Evolutionary conservation across 1,140 invertebrate genomes (phyloP).

Genomic region (Hydropsyche tenuis): DNA sequence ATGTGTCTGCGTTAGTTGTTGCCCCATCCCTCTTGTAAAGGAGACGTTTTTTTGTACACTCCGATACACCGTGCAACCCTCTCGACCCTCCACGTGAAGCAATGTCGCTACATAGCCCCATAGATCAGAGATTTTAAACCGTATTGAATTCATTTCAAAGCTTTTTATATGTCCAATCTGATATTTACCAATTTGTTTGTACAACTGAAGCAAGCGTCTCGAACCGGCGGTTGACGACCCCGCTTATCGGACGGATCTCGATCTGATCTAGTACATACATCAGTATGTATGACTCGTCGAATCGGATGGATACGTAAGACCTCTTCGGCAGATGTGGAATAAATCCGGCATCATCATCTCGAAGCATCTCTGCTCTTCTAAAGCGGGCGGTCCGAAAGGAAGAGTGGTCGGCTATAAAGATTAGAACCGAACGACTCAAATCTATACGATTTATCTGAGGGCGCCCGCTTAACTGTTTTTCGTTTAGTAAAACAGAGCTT

Average conservation of each 20-base stretch:
- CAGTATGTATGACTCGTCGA: background rate
- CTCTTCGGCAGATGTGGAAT: constrained; percentile 4
- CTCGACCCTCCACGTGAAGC: constrained; percentile 18
- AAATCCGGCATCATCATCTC: background rate
- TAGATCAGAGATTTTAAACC: too few relatives aligned
- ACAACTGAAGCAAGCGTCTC: background rate
- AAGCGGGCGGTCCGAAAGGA: background rate
- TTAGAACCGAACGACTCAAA: background rate
- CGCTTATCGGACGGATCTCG: background rate
- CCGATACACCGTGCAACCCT: constrained; percentile 25
- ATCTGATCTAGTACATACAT: background rate
- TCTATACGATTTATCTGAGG: background rate
- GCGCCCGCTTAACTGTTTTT: too few relatives aligned
- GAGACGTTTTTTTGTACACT: constrained; percentile 34
- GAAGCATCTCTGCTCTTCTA: background rate
- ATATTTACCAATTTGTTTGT: too few relatives aligned
- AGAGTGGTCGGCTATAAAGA: background rate
- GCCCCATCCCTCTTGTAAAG: constrained; percentile 24
- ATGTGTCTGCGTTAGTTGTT: constrained; percentile 45
- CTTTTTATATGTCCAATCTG: too few relatives aligned
- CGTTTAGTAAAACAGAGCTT: too few relatives aligned
- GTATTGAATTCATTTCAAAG: too few relatives aligned
- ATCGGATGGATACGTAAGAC: background rate
- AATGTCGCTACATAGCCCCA: too few relatives aligned
- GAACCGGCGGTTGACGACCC: constrained; percentile 6